A percentile compares a stretch with the other conserved stretches of the same genome.
Evolutionary conservation across 2,797 vertebrate species (phyloP).

Genomic region (Rhynchonycteris naso): DNA sequence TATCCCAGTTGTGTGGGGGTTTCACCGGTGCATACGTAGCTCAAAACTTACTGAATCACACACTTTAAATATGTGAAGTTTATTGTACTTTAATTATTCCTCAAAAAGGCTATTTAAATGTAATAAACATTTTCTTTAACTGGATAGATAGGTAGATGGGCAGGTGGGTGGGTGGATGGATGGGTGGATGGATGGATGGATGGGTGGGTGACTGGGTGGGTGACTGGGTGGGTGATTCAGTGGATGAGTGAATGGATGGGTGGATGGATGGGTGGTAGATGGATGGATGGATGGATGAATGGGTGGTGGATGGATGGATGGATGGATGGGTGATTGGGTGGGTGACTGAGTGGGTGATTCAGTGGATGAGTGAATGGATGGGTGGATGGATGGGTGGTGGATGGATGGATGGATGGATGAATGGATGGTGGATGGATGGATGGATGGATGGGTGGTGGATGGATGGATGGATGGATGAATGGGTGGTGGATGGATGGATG

Average conservation of each 20-base stretch:
- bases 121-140: not conserved
- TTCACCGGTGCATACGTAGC: not conserved
- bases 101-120: not conserved
- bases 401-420: not conserved
- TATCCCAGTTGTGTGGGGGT: too few species aligned
- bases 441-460: not conserved
- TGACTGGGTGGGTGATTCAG: not conserved
- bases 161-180: not conserved
- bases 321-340: too few species aligned
- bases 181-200: too few species aligned
- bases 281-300: not conserved
- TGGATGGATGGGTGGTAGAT: not conserved
- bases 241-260: too few species aligned
- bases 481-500: too few species aligned
- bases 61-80: not conserved
- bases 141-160: not conserved
- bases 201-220: not conserved
- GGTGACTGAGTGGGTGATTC: too few species aligned
- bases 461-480: not conserved
- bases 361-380: not conserved
- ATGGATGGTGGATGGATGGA: not conserved
- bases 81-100: not conserved
- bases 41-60: not conserved
- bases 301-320: not conserved
- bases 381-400: not conserved